These are phyloP conservation scores for Leptinotarsa lineolata DNA, from an alignment of 1,140 invertebrate genomes.

Conservation along the genomic window DNA sequence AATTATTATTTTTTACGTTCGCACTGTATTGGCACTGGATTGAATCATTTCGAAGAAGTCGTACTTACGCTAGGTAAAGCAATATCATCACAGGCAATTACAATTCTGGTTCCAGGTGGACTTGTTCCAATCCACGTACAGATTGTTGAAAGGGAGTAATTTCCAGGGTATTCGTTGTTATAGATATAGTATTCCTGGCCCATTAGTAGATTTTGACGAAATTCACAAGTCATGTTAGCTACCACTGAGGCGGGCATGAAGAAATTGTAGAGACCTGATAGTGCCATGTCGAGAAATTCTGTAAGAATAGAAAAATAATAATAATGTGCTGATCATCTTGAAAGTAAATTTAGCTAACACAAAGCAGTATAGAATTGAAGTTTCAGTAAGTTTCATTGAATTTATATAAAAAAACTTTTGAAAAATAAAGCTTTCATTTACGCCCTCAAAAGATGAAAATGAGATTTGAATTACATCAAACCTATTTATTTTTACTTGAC, in stretches of 20 bases:
- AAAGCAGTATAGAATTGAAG: no score
- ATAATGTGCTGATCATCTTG: no score
- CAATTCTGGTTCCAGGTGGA: constrained; percentile 54
- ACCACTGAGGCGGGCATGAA: constrained; percentile 38
- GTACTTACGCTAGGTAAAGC: constrained; percentile 59
- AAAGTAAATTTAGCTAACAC: no score
- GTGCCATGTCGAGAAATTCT: constrained; percentile 31
- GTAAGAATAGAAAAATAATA: background rate
- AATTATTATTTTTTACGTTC: no score
- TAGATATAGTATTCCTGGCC: constrained; percentile 58
- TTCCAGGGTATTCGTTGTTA: constrained; percentile 59
- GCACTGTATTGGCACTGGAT: no score
- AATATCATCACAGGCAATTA: constrained; percentile 51
- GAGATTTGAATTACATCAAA: no score
- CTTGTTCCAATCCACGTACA: constrained; percentile 61
- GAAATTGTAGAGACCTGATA: constrained; percentile 35
- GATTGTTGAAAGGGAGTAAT: constrained; percentile 52
- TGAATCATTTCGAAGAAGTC: background rate
- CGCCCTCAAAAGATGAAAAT: no score
- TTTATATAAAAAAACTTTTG: no score
- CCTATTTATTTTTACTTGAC: no score
- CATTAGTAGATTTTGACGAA: constrained; percentile 45
- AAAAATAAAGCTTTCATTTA: no score
- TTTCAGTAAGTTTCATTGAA: no score
- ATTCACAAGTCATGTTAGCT: constrained; percentile 42